These are phyloP conservation scores for Oenanthe oenanthe DNA, from an alignment of 2,113 vertebrate genomes.

Conservation along the genomic window DNA sequence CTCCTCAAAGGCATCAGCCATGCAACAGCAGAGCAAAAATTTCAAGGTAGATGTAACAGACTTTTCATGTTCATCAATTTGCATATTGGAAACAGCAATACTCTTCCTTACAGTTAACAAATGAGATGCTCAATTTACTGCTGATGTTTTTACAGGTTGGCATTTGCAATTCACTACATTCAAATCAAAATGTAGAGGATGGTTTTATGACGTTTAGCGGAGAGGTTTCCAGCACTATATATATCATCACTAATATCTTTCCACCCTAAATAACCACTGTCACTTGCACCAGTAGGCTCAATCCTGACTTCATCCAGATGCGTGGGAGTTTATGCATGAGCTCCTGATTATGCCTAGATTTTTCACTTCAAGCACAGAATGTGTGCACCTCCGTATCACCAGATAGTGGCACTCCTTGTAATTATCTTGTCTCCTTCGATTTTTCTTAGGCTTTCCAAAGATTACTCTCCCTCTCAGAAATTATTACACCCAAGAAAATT, in stretches of 20 bases:
- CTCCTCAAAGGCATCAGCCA: slow-evolving; percentile 25
- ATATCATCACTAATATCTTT: background rate
- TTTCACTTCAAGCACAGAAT: background rate
- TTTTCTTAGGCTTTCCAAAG: slow-evolving; percentile 10
- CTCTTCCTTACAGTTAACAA: slow-evolving; percentile 1
- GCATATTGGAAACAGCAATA: background rate
- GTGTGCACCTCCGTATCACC: background rate
- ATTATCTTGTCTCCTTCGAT: slow-evolving; percentile 19
- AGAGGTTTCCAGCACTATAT: background rate
- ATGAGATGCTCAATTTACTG: slow-evolving; percentile 21
- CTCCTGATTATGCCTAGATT: background rate
- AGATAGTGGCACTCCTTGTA: background rate
- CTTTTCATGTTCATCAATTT: background rate
- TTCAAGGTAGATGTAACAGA: slow-evolving; percentile 30
- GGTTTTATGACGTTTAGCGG: background rate
- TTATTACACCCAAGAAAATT: slow-evolving; percentile 15
- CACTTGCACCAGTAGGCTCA: background rate
- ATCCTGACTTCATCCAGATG: background rate
- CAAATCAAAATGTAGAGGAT: background rate
- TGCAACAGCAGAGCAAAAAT: background rate
- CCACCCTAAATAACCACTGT: background rate
- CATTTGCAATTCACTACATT: slow-evolving; percentile 21
- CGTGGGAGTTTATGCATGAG: background rate
- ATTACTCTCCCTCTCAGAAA: slow-evolving; percentile 16
- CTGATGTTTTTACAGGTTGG: background rate